Base-by-base conservation (phyloP, 2,797 vertebrate genomes). In the Artibeus jamaicensis region DNA sequence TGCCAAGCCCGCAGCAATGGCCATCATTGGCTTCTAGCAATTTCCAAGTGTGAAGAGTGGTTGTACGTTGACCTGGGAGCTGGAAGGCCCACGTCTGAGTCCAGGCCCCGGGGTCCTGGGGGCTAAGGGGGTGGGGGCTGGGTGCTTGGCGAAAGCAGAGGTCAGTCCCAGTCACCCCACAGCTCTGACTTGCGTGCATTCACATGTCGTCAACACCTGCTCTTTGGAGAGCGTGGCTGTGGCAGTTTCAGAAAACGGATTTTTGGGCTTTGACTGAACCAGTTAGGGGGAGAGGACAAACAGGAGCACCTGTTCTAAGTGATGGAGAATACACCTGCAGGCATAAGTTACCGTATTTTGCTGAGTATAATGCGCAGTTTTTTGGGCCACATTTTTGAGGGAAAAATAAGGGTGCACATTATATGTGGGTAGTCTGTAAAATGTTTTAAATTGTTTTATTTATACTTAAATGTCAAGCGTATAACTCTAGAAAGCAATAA, bases 251-350 rank as follows among this genome's bases (percentile, higher is more conserved):
- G 44, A 53, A 44, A 22, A 9, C 3, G 19, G 46, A 4, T 10
- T 39, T 42, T 11, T 6, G 68, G 32, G 2, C 57, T 76, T 37
- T 18, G 55, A 18, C 39, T 21, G 81, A 15, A 53, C 42, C 53
- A 3, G 37, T 9, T 9, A 12, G 53, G 6, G 29, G 9, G 53
- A 44, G 44, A 62, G 71, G 82, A 37, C 42, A 34, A 19, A 32
- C 32, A 62, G 3, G 10, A 32, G 24, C 37, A 44, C 32, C 44
- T 86, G 2, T 24, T n/a, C 4, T 5, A 26, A 10, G 29, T 2
- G 24, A 19, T 3, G 10, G 15, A 3, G 12, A 18, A 1, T 9
- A 2, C 2, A 9, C 37, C 24, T 0, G 15, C 0, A 15, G 32
- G 44, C 87, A 5, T 24, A 4, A 1, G 8, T 46, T 10, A 62